Conservation (phyloP, 64 coral and sea anemone species). For the Astreopora myriophthalma region DNA sequence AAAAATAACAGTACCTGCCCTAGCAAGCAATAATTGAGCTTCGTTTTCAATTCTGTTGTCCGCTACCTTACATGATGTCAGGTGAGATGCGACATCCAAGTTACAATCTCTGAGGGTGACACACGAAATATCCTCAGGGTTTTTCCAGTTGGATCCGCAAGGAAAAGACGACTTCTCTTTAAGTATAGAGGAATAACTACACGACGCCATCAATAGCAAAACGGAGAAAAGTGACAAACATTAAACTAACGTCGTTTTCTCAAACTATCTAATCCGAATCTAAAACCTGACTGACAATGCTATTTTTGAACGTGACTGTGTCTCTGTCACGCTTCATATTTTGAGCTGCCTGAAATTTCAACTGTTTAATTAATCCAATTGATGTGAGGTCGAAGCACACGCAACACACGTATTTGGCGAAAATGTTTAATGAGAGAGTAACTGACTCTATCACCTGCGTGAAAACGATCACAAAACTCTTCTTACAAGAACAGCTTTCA, state of each 20-base stretch:
- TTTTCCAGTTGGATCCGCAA: not conserved
- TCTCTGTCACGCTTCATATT: not conserved
- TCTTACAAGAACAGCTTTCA: too few relatives aligned
- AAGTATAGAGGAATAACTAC: not conserved
- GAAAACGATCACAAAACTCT: too few relatives aligned
- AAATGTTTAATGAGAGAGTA: too few relatives aligned
- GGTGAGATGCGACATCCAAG: not conserved
- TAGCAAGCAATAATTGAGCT: too few relatives aligned
- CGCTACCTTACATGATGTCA: too few relatives aligned
- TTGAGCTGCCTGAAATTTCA: too few relatives aligned
- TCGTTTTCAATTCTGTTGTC: too few relatives aligned
- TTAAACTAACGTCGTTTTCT: not conserved
- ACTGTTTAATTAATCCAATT: too few relatives aligned
- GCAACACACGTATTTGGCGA: too few relatives aligned
- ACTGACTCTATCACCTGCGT: too few relatives aligned
- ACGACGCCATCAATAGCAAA: not conserved
- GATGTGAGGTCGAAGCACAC: too few relatives aligned
- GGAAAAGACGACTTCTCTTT: not conserved
- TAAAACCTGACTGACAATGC: not conserved
- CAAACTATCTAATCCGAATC: not conserved
- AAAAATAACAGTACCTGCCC: too few relatives aligned
- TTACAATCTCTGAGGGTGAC: not conserved
- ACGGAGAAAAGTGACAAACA: not conserved
- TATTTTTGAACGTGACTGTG: not conserved
- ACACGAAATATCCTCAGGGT: not conserved